Base-by-base conservation (phyloP, 1,140 invertebrate species). In the Drosophila aff. region DNA sequence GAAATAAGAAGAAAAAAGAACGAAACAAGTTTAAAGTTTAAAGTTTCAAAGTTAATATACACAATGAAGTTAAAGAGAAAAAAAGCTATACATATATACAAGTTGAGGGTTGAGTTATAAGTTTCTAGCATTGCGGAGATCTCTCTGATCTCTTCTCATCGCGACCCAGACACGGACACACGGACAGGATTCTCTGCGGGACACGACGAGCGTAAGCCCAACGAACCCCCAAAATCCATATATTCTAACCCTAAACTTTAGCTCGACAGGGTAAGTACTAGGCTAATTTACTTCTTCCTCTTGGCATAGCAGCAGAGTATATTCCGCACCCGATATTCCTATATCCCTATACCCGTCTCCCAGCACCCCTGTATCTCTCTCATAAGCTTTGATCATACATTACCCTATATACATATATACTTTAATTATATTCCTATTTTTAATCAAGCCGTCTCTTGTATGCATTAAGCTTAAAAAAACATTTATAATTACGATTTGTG, bases 391-490 rank as follows among this genome's bases (percentile, higher is more conserved):
- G 13, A 62, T 62, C 75, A 61, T 77, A n/a, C 67, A 41, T 41
- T 21, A 23, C 55, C 46, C 38, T 53, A 66, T 44, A 66, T 67
- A 55, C 6, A 28, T 74, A 28, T 73, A 43, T 73, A 60, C 36
- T 50, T 66, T 44, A 76, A 49, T 65, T 76, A 33, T 76, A 76
- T 58, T 59, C 28, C 58, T 79, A 72, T 71, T 79, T 78, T 87
- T 83, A 83, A 91, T 81, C 79, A 91, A 90, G 86, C 85, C 85
- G 85, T 91, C 85, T 91, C 89, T 91, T 91, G 89, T 91, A 91
- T 91, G 89, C 90, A 91, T 89, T 91, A 91, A 91, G 89, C 89
- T 91, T 91, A 78, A 75, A 78, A 75, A 62, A 62, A 64, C 67
- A 89, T 89, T 76, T 83, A 86, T 63, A 72, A 57, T 76, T 63